Percentiles rank a stretch among this genome's conserved stretches.
Evolutionary conservation across 2,888 invertebrate species (phyloP).

Genomic region (Diplazon laetatorius): DNA sequence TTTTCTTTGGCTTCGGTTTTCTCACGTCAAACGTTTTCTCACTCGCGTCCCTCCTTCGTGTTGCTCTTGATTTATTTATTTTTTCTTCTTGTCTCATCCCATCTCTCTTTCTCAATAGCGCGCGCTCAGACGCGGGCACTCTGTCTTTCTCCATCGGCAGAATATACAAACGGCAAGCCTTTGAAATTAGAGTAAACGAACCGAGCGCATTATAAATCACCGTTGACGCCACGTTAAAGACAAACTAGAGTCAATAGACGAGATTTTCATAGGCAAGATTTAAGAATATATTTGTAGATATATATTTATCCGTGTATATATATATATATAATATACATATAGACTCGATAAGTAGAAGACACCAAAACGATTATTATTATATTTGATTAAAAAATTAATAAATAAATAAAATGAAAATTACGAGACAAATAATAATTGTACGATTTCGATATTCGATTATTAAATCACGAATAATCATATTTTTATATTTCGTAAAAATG

Average conservation of each 20-base stretch:
- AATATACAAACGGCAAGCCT: conserved; percentile 49
- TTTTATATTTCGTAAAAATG: too few species aligned
- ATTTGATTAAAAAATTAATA: too few species aligned
- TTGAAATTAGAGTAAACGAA: conserved; percentile 65
- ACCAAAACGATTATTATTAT: conserved; percentile 4
- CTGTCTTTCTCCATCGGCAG: conserved; percentile 55
- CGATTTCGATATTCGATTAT: too few species aligned
- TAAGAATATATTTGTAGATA: too few species aligned
- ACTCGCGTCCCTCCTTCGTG: background rate
- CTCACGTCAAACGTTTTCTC: conserved; percentile 29
- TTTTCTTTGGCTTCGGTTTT: background rate
- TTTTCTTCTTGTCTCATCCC: conserved; percentile 5
- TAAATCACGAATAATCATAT: too few species aligned
- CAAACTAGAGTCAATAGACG: conserved; percentile 42
- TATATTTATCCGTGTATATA: too few species aligned
- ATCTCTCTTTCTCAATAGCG: conserved; percentile 9
- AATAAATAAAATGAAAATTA: too few species aligned
- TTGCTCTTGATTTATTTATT: conserved; percentile 3
- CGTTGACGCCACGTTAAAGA: conserved; percentile 42
- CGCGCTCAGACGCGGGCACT: background rate
- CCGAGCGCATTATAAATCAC: conserved; percentile 49
- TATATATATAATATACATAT: background rate
- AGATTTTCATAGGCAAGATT: too few species aligned
- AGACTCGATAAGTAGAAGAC: conserved; percentile 10
- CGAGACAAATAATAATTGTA: too few species aligned